Base-by-base conservation (phyloP, 2,113 vertebrate species). In the Aspidoscelis tigris region DNA sequence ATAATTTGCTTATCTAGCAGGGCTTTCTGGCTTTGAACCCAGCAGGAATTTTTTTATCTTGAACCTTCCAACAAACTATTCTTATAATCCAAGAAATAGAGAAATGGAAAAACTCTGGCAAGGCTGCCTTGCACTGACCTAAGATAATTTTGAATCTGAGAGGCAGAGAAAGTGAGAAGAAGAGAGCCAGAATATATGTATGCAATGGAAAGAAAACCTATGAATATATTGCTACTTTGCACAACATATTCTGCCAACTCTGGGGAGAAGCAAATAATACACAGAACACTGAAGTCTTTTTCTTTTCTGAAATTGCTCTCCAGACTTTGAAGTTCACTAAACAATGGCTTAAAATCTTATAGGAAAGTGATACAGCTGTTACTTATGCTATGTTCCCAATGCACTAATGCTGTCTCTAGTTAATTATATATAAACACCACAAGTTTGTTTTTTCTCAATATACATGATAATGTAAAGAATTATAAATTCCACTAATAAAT, bases 201-300 rank as follows among this genome's bases (percentile, higher is more conserved):
- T 50, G 47, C 47, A 50, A 50, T 11, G 44, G 64, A 77, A 43
- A 12, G 41, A 79, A 47, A 68, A 33, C 33, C 44, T 73, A 16
- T 21, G 39, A 41, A 41, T 72, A 16, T 72, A 43, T 66, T 44
- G 7, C 21, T 73, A 44, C 21, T 50, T 20, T 81, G 70, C 11
- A 81, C 41, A 72, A 81, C 41, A 16, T 43, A 81, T 26, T 75
- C 58, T 83, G 72, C 3, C 66, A 76, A 18, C 33, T n/a, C 50
- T 53, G 8, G 72, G 20, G 72, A 75, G 18, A 2, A 26, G 3
- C 77, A 61, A 14, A 24, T 16, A 73, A 72, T 41, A 33, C 10
- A 41, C 43, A 70, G 26, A 26, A 6, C 81, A 47, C 20, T 66
- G 20, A 66, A 65, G 71, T 24, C 22, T 10, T 82, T 24, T 44